Conservation (phyloP, 2,113 vertebrate genomes). For the Mus musculus region GRCm39 chr1:43777001-43777500, state of each 20-base stretch:
- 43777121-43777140: not conserved
- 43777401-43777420: not conserved
- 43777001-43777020: not conserved
- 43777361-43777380: not conserved
- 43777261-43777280: not conserved
- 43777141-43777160: too few species aligned
- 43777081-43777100: not conserved
- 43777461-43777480: not conserved
- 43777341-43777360: not conserved
- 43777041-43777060: not conserved
- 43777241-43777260: not conserved
- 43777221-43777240: not conserved
- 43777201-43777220: not conserved
- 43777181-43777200: not conserved
- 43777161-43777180: not conserved
- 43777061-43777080: not conserved
- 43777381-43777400: not conserved
- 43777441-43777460: not conserved
- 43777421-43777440: not conserved
- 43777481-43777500: not conserved
- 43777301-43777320: not conserved
- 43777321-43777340: not conserved
- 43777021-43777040: not conserved
- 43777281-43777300: not conserved
- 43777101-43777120: accelerated